Percentiles rank a stretch among this genome's conserved stretches.
Conservation (phyloP, 2,113 vertebrate genomes). For the Columba janthina region DNA sequence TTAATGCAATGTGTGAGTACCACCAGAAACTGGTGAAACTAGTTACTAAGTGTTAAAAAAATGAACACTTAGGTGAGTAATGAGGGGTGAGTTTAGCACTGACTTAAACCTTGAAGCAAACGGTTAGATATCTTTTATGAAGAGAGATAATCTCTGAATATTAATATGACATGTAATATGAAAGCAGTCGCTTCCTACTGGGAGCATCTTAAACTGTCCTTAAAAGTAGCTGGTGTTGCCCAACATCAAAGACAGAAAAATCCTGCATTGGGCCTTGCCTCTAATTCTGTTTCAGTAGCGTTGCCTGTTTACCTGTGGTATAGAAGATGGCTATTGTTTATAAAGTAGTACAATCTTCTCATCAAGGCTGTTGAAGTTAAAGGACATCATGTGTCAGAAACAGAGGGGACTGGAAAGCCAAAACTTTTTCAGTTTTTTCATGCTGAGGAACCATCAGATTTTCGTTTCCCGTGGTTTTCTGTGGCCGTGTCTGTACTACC, state of each 20-base stretch:
- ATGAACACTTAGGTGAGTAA: not conserved
- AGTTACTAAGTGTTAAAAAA: not conserved
- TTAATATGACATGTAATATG: not conserved
- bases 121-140: not conserved
- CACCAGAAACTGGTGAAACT: not conserved
- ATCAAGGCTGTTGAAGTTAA: accelerated
- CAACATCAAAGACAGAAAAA: not conserved
- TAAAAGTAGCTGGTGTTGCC: not conserved
- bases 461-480: not conserved
- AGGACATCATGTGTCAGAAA: accelerated
- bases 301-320: not conserved
- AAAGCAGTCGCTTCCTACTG: not conserved
- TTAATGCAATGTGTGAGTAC: not conserved
- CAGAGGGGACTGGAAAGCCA: not conserved
- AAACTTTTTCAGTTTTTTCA: not conserved
- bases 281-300: not conserved
- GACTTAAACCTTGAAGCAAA: not conserved
- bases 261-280: not conserved
- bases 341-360: not conserved
- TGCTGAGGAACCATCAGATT: not conserved
- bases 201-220: not conserved
- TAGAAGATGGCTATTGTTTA: not conserved
- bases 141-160: not conserved
- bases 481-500: not conserved
- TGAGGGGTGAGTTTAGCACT: not conserved